A percentile compares a stretch with the other conserved stretches of the same genome.
phyloP scores from a whole-genome alignment of 2,888 invertebrate genomes.

The Poecilobothrus nobilitatus region DNA sequence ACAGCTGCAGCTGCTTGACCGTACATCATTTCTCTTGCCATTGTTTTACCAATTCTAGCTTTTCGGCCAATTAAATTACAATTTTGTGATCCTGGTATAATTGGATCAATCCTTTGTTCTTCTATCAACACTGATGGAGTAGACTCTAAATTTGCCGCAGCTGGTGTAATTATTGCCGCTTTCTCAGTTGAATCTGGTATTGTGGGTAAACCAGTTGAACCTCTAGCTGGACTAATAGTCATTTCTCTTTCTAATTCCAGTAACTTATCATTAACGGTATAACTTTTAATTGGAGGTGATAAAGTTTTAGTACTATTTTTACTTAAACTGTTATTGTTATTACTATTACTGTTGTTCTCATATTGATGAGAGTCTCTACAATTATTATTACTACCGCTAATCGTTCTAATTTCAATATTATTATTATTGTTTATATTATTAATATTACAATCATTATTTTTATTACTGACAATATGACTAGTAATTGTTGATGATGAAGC shows the following conservation, averaged over 20 bases:
- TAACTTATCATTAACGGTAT: constrained; percentile 24
- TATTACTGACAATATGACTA: constrained; percentile 1
- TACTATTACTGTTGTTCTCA: not conserved
- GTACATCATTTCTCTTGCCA: constrained; percentile 53
- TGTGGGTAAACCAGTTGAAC: constrained; percentile 55
- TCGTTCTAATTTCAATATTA: not conserved
- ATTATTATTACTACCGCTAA: not conserved
- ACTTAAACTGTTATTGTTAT: constrained; percentile 11
- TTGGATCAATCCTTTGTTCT: constrained; percentile 8
- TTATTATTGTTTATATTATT: not conserved
- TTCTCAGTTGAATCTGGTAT: constrained; percentile 47
- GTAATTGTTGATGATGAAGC: not conserved
- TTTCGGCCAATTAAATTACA: constrained; percentile 38
- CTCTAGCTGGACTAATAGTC: constrained; percentile 47
- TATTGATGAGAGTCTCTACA: not conserved
- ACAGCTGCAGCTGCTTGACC: constrained; percentile 28
- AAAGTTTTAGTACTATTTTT: constrained; percentile 26
- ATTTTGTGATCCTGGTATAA: constrained; percentile 7
- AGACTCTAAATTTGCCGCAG: constrained; percentile 23
- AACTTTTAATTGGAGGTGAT: constrained; percentile 16
- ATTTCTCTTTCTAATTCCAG: constrained; percentile 32
- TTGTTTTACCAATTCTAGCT: constrained; percentile 55
- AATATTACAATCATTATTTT: not conserved
- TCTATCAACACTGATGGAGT: constrained; percentile 14
- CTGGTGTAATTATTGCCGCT: constrained; percentile 24